Percentiles rank a stretch among this genome's conserved stretches.
Evolutionary conservation across 1,140 invertebrate genomes (phyloP).

Genomic region (Zeugodacus cucurbitae): DNA sequence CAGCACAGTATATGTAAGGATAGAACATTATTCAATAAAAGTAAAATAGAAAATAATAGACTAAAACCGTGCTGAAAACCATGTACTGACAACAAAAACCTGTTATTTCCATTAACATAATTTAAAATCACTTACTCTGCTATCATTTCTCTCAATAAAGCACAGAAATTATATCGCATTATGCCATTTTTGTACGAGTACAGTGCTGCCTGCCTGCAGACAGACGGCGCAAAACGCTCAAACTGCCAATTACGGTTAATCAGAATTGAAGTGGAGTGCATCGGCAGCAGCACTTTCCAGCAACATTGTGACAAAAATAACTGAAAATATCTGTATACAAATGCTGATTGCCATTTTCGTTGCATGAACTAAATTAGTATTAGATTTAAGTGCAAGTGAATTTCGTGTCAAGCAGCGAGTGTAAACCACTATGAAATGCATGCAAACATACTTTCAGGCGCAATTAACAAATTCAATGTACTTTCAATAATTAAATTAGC

Average conservation of each 20-base stretch:
- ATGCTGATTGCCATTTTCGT: not conserved
- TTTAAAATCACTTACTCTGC: conserved; percentile 20
- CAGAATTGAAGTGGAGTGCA: not conserved
- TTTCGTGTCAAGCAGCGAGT: not conserved
- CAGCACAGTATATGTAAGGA: too few relatives aligned
- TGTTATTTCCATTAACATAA: not conserved
- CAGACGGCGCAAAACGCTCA: not conserved
- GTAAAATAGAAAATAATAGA: too few relatives aligned
- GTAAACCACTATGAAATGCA: not conserved
- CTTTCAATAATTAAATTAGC: not conserved
- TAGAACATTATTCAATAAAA: too few relatives aligned
- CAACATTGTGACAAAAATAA: not conserved
- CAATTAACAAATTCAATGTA: not conserved
- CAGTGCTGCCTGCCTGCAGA: not conserved
- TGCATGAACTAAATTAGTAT: not conserved
- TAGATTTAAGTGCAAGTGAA: not conserved
- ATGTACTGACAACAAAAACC: not conserved
- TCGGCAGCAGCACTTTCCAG: not conserved
- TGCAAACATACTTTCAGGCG: not conserved
- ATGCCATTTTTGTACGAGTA: not conserved
- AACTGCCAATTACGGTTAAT: conserved; percentile 15
- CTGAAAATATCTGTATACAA: not conserved
- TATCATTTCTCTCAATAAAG: not conserved
- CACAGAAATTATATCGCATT: not conserved
- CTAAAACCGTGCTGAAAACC: too few relatives aligned